phyloP scores from a whole-genome alignment of 2,797 vertebrate species.

The Pseudotriccus pelzelni region DNA sequence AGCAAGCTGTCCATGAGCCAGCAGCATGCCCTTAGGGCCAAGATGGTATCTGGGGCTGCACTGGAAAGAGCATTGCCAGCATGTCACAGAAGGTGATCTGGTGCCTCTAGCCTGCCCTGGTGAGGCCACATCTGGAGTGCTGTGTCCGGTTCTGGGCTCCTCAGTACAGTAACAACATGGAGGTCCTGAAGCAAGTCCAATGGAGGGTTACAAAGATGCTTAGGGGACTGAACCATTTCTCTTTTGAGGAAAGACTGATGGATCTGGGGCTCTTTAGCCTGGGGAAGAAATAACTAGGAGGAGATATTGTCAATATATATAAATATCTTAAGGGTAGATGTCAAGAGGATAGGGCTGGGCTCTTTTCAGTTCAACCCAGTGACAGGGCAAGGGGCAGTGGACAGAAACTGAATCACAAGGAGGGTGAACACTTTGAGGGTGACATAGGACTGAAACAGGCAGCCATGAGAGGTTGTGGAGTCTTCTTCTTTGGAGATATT shows the following conservation, averaged over 20 bases:
- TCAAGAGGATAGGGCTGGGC: not conserved
- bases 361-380: not conserved
- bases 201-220: not conserved
- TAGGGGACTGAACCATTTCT: not conserved
- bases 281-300: not conserved
- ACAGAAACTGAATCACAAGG: not conserved
- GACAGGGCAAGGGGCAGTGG: not conserved
- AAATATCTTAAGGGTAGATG: not conserved
- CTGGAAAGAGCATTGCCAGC: not conserved
- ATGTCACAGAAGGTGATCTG: fast-evolving
- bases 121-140: not conserved
- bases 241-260: not conserved
- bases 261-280: not conserved
- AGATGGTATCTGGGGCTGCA: no score
- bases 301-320: not conserved
- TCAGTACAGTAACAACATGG: not conserved
- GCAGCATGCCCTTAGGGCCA: not conserved
- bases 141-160: not conserved
- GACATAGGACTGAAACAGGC: not conserved
- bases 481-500: not conserved
- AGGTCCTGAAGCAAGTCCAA: not conserved
- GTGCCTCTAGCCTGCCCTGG: not conserved
- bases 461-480: not conserved
- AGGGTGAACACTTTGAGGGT: not conserved
- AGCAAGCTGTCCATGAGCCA: not conserved